Evolutionary conservation across 2,888 invertebrate genomes (phyloP), one percentile per base, ranked within the genome.

Genomic region (Rosalia funebris): DNA sequence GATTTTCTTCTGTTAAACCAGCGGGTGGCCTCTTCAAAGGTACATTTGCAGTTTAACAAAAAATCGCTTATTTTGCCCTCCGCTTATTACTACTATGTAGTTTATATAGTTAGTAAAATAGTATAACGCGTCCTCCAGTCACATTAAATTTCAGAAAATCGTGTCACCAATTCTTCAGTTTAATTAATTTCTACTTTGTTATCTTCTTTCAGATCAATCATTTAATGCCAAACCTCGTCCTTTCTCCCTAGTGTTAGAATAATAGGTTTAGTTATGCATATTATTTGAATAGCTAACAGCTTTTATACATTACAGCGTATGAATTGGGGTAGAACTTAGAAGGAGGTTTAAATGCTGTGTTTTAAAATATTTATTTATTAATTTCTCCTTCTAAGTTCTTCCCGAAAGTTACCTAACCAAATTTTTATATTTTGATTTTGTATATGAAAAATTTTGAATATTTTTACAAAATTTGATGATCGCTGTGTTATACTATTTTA

Each of bases 221-320:
- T 86, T 85, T 83, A 86, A 86, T 82, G 81, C 84, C 72, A 84
- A 84, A 81, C 86, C 85, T 71, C 81, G 85, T 79, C 87, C 86
- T 60, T 86, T 86, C 78, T 86, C 85, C 83, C 80, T 85, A 75
- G 82, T 83, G 73, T 75, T 82, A 76, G 82, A 84, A 79, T 83
- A 82, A 83, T 46, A 34, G 9, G 54, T 12, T 41, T 36, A 42
- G 25, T 20, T 10, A 32, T 19, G 54, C 54, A 59, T 42, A n/a
- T 32, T 44, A 39, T 46, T 32, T 48, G n/a, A 53, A 62, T 47
- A 14, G 63, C 67, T 68, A 65, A 67, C 61, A 17, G 67, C 67
- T 68, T 68, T 19, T 19, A 42, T 44, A 48, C 10, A 50, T 37
- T 20, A 41, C 14, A 41, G 52, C 41, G 19, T 41, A 20, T 32